Percentiles rank a stretch among this genome's conserved stretches.
phyloP scores from a whole-genome alignment of 2,113 vertebrate species.

The Nothoprocta perdicaria region DNA sequence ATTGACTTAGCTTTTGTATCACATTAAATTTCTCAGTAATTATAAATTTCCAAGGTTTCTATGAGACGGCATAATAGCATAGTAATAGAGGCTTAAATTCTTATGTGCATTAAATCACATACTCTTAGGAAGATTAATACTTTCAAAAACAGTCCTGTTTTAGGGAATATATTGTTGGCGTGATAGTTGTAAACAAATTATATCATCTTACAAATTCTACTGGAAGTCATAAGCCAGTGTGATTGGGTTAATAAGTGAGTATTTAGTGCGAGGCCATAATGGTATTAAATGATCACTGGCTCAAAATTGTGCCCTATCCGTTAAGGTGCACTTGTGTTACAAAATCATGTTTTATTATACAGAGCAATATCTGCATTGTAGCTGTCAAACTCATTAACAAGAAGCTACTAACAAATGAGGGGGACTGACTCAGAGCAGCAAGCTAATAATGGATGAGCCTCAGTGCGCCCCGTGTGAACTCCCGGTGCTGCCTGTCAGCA shows the following conservation, averaged over 20 bases:
- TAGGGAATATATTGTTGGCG: background rate
- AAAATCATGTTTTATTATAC: background rate
- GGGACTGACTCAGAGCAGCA: background rate
- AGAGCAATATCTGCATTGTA: background rate
- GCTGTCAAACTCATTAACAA: background rate
- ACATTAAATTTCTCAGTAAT: conserved; percentile 16
- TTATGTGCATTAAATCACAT: background rate
- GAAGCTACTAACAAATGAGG: background rate
- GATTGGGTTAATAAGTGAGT: background rate
- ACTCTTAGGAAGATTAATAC: background rate
- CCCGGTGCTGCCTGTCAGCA: background rate
- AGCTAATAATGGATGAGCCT: background rate
- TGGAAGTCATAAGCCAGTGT: background rate
- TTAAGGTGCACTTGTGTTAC: background rate
- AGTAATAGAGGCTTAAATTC: background rate
- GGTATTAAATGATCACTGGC: background rate
- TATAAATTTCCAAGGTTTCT: conserved; percentile 16
- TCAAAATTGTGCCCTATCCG: background rate
- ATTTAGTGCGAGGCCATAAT: background rate
- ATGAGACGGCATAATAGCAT: background rate
- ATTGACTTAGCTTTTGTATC: background rate
- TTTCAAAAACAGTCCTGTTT: background rate
- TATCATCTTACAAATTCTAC: background rate
- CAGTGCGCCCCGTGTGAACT: background rate
- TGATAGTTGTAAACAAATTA: background rate